phyloP scores from a whole-genome alignment of 2,797 vertebrate genomes.

The Gallinago solitaria region DNA sequence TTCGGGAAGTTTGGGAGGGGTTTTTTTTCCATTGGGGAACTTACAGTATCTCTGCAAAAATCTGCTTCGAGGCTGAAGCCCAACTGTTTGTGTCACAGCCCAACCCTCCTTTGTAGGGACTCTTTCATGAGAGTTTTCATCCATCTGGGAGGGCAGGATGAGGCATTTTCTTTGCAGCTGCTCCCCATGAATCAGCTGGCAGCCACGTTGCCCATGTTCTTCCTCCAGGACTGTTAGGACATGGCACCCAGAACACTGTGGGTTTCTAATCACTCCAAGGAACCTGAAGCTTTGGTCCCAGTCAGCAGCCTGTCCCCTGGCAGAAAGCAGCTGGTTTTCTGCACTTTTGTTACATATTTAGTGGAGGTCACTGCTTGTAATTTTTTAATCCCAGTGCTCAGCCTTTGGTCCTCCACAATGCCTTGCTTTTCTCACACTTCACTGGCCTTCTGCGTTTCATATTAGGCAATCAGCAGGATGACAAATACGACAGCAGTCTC shows the following conservation, averaged over 20 bases:
- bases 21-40: neutral
- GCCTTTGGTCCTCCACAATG: neutral
- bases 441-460: neutral
- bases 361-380: neutral
- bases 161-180: slow-evolving; percentile 8
- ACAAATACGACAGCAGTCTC: neutral
- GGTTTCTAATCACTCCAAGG: neutral
- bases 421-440: neutral
- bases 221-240: slow-evolving; percentile 12
- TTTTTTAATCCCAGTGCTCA: neutral
- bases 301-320: neutral
- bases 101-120: neutral
- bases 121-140: neutral
- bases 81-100: neutral
- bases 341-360: neutral
- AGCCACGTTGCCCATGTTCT: neutral
- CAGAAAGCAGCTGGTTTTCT: neutral
- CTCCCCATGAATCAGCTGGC: slow-evolving; percentile 30
- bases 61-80: slow-evolving; percentile 12
- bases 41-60: neutral
- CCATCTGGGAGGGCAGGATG: slow-evolving; percentile 38
- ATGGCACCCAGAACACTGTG: neutral
- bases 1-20: neutral
- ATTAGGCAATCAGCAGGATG: slow-evolving; percentile 42
- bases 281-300: neutral